These are phyloP conservation scores for Microctonus hyperodae DNA, from an alignment of 2,888 invertebrate genomes.

Conservation along the genomic window DNA sequence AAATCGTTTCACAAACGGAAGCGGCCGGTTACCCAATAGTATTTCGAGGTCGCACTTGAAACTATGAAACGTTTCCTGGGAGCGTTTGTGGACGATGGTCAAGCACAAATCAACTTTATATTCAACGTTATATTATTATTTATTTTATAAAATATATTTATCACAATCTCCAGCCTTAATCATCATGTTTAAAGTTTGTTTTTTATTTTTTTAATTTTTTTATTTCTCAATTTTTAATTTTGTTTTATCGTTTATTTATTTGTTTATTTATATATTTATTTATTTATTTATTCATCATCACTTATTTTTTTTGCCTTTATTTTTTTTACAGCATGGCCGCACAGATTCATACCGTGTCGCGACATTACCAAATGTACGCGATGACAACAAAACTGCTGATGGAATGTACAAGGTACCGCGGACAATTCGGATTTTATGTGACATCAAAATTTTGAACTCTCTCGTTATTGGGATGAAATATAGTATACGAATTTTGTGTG, in stretches of 20 bases:
- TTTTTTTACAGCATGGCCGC: constrained; percentile 85
- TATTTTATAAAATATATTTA: not conserved
- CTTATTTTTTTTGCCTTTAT: constrained; percentile 48
- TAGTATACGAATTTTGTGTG: no score
- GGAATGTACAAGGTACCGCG: constrained; percentile 85
- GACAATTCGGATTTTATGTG: not conserved
- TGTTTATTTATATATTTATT: constrained; percentile 36
- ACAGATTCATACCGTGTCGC: constrained; percentile 98
- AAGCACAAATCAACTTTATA: constrained; percentile 24
- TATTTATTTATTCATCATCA: constrained; percentile 37
- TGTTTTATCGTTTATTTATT: constrained; percentile 23
- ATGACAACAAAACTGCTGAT: constrained; percentile 95
- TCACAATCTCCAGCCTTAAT: constrained; percentile 15
- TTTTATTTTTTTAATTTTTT: constrained; percentile 33
- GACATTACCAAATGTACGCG: constrained; percentile 88
- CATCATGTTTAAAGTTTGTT: constrained; percentile 22
- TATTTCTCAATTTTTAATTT: constrained; percentile 29
- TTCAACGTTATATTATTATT: constrained; percentile 19
- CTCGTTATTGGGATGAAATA: no score
- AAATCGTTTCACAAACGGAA: constrained; percentile 26
- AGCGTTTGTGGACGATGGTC: constrained; percentile 29
- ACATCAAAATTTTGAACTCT: not conserved
- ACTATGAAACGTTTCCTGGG: constrained; percentile 33
- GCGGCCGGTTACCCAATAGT: constrained; percentile 29
- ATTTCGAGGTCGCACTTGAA: constrained; percentile 50